phyloP scores from a whole-genome alignment of 2,797 vertebrate species.

The Oreortyx pictus region DNA sequence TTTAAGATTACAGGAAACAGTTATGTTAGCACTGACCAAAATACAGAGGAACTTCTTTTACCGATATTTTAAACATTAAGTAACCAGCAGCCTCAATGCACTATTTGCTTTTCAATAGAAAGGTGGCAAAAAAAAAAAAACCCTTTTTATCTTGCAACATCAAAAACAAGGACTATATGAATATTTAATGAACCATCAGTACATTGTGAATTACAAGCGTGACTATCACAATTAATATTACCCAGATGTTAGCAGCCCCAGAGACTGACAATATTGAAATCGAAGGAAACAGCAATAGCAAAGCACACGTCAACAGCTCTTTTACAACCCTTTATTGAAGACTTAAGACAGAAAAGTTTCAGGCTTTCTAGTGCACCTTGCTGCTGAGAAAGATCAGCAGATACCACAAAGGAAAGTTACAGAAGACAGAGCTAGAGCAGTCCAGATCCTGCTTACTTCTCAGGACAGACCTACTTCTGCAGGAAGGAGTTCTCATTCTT shows the following conservation, averaged over 20 bases:
- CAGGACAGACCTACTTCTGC: background rate
- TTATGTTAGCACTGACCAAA: background rate
- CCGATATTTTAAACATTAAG: constrained; percentile 14
- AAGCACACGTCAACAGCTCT: background rate
- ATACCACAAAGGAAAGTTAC: background rate
- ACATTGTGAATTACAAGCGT: background rate
- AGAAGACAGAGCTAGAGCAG: background rate
- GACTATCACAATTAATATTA: background rate
- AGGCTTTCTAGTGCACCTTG: background rate
- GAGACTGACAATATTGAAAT: background rate
- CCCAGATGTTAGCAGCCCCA: background rate
- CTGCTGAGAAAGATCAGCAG: background rate
- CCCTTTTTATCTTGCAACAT: constrained; percentile 33
- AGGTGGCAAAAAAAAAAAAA: constrained; percentile 11
- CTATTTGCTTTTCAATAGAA: constrained; percentile 16
- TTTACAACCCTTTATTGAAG: background rate
- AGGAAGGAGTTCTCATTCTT: background rate
- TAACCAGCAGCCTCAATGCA: background rate
- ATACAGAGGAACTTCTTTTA: constrained; percentile 25
- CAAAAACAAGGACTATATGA: constrained; percentile 18
- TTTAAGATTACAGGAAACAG: constrained; percentile 8
- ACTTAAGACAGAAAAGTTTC: background rate
- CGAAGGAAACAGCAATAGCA: background rate
- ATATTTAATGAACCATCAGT: constrained; percentile 3
- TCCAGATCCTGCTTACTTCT: background rate